Evolutionary conservation across 2,797 vertebrate species (phyloP).

Genomic region (Hipposideros larvatus): DNA sequence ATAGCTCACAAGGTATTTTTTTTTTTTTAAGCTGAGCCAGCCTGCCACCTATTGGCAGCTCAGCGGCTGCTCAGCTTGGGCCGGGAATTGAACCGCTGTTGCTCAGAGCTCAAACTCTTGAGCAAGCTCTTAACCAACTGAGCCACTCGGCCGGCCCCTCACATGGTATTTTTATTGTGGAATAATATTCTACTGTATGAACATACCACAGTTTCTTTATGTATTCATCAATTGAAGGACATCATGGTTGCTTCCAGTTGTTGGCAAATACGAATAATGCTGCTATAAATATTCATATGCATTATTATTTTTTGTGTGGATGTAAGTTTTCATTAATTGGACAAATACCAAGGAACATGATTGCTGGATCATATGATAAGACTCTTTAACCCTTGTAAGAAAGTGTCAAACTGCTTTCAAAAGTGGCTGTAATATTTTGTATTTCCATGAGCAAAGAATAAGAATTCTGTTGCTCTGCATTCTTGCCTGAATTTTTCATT

Average conservation of each 20-base stretch:
- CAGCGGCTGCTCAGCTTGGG: too few relatives aligned
- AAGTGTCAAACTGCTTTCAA: neutral
- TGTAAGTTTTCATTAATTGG: slow-evolving; percentile 2
- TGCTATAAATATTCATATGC: neutral
- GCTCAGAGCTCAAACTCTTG: too few relatives aligned
- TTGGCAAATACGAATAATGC: neutral
- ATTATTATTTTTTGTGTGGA: neutral
- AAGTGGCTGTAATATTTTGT: neutral
- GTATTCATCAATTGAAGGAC: neutral
- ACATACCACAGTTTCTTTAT: too few relatives aligned
- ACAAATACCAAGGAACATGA: neutral
- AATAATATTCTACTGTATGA: neutral
- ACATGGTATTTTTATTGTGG: neutral
- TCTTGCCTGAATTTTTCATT: neutral
- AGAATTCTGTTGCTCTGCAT: neutral
- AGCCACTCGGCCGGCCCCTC: too few relatives aligned
- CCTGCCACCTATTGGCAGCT: too few relatives aligned
- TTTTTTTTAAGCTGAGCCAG: too few relatives aligned
- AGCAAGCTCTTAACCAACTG: too few relatives aligned
- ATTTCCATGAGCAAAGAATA: neutral
- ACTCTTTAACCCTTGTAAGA: neutral
- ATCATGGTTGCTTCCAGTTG: neutral
- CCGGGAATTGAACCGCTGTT: too few relatives aligned
- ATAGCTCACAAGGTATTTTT: neutral
- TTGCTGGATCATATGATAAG: neutral